These are phyloP conservation scores for Scaptomyza parva DNA, from an alignment of 2,888 invertebrate genomes.

Conservation along the genomic window DNA sequence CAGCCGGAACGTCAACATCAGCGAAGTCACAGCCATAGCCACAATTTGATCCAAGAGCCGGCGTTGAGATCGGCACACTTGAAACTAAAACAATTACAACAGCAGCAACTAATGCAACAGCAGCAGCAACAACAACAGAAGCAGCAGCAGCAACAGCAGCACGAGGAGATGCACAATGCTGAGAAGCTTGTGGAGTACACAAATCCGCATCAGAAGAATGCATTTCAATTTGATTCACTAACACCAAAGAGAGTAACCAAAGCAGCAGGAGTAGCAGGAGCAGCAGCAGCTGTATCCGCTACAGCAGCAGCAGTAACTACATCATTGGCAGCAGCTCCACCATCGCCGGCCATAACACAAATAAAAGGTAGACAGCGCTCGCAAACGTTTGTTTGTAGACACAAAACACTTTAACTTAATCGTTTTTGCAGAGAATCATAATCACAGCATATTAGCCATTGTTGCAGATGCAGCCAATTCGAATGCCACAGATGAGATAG, in stretches of 20 bases:
- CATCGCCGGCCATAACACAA: slow-evolving; percentile 59
- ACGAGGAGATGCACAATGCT: slow-evolving; percentile 84
- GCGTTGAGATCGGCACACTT: slow-evolving; percentile 62
- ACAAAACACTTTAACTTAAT: neutral
- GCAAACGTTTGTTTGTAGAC: neutral
- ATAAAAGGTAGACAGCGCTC: slow-evolving; percentile 47
- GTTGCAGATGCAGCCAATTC: slow-evolving; percentile 73
- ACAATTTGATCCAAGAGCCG: slow-evolving; percentile 67
- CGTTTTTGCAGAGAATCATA: slow-evolving; percentile 61
- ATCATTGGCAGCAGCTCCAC: slow-evolving; percentile 31
- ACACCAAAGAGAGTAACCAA: slow-evolving; percentile 83
- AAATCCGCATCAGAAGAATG: slow-evolving; percentile 84
- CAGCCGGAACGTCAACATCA: slow-evolving; percentile 59
- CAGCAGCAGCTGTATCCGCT: slow-evolving; percentile 29
- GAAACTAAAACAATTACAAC: slow-evolving; percentile 66
- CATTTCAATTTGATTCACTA: slow-evolving; percentile 85
- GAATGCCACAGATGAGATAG: slow-evolving; percentile 71
- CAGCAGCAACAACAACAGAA: slow-evolving; percentile 46
- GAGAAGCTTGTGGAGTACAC: slow-evolving; percentile 84
- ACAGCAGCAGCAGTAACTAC: slow-evolving; percentile 21
- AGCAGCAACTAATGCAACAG: slow-evolving; percentile 36
- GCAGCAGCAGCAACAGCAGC: slow-evolving; percentile 56
- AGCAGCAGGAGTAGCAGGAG: slow-evolving; percentile 46
- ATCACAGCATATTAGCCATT: slow-evolving; percentile 69
- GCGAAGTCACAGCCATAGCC: slow-evolving; percentile 70